A percentile compares a stretch with the other conserved stretches of the same genome.
phyloP scores from a whole-genome alignment of 1,140 invertebrate genomes.

The Homalodisca vitripennis region DNA sequence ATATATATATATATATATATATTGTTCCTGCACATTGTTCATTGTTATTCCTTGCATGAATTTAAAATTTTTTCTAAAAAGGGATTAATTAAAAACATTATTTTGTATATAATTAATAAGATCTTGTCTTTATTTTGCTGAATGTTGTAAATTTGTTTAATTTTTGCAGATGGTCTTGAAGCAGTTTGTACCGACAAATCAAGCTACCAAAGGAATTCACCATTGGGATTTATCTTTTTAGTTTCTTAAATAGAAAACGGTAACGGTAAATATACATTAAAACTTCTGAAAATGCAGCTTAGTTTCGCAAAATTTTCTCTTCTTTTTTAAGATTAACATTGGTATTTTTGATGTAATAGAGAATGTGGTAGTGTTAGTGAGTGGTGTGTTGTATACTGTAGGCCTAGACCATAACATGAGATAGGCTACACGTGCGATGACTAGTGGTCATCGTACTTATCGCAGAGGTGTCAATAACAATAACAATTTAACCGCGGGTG shows the following conservation, averaged over 20 bases:
- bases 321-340: not conserved
- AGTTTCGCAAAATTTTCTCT: not conserved
- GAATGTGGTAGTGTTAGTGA: conserved; percentile 14
- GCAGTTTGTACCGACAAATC: conserved; percentile 4
- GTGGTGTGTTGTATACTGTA: not conserved
- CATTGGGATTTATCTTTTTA: conserved; percentile 16
- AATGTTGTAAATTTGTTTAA: not conserved
- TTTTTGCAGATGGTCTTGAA: not conserved
- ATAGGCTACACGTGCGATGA: conserved; percentile 34
- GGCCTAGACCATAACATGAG: not conserved
- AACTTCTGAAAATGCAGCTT: not conserved
- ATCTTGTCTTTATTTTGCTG: too few relatives aligned
- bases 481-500: conserved; percentile 31
- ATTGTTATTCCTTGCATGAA: not conserved
- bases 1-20: not conserved
- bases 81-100: not conserved
- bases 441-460: conserved; percentile 38
- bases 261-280: not conserved
- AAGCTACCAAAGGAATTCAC: not conserved
- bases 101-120: not conserved
- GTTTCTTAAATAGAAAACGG: conserved; percentile 5
- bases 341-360: not conserved
- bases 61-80: not conserved
- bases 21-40: not conserved
- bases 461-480: conserved; percentile 38